These are phyloP conservation scores for Aplysina aerophoba DNA, from an alignment of 37 sponge, comb jelly and placozoan species.

Conservation along the genomic window DNA sequence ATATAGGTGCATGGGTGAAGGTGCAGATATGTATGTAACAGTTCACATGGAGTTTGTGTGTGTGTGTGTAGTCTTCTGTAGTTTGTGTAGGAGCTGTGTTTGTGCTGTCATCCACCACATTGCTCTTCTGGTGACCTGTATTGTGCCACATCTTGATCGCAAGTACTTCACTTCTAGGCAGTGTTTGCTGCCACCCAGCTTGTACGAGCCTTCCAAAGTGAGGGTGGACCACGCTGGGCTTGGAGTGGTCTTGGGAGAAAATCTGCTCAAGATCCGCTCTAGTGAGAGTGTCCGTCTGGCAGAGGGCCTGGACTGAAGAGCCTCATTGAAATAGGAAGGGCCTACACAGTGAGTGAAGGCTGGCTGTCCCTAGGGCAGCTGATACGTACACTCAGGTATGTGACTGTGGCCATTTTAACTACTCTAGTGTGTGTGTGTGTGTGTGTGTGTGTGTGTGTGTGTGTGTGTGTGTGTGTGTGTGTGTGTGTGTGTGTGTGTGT, in stretches of 20 bases:
- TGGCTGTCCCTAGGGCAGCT: neutral
- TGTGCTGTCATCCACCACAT: neutral
- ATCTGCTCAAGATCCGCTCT: conserved; percentile 81
- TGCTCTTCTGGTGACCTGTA: neutral
- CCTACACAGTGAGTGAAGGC: conserved; percentile 80
- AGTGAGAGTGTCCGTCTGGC: conserved; percentile 87
- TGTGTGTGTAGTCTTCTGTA: neutral
- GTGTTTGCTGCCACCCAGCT: conserved; percentile 81
- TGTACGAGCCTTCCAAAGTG: conserved; percentile 38
- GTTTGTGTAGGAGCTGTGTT: neutral
- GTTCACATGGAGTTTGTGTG: too few species aligned
- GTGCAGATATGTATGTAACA: too few species aligned
- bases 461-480: conserved; percentile 44
- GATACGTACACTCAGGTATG: conserved; percentile 24
- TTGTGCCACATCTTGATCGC: neutral
- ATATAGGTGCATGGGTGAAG: too few species aligned
- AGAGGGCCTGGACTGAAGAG: conserved; percentile 84
- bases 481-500: conserved; percentile 30
- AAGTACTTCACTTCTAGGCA: conserved; percentile 77
- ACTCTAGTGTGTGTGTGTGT: conserved; percentile 1
- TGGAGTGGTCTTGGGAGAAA: conserved; percentile 98
- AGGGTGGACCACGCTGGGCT: conserved; percentile 92
- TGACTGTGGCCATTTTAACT: too few species aligned
- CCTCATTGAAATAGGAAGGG: conserved; percentile 76
- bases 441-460: conserved; percentile 25